Conservation (phyloP, 2,113 vertebrate genomes). For the Ifrita kowaldi region DNA sequence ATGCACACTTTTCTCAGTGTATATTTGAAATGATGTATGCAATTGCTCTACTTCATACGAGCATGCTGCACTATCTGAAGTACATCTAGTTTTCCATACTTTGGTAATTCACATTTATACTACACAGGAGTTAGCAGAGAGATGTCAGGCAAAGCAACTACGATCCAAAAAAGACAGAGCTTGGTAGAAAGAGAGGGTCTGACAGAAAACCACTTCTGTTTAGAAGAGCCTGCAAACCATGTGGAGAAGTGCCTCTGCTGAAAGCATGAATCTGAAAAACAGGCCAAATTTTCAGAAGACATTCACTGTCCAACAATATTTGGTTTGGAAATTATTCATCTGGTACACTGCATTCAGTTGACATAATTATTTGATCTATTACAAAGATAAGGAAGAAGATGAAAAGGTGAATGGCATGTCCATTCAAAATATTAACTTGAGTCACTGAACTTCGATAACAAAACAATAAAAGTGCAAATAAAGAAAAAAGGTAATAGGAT, state of each 20-base stretch:
- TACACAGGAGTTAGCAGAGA: not conserved
- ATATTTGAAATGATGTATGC: not conserved
- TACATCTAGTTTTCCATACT: not conserved
- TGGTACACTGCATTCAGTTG: not conserved
- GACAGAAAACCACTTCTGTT: not conserved
- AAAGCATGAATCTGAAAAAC: not conserved
- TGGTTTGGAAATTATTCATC: not conserved
- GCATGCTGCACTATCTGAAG: not conserved
- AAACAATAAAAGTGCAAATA: not conserved
- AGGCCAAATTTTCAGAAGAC: not conserved
- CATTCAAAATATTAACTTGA: not conserved
- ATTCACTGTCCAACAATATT: not conserved
- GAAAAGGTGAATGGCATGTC: not conserved
- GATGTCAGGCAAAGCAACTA: not conserved
- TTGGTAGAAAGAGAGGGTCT: not conserved
- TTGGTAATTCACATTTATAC: not conserved
- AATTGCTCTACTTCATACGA: not conserved
- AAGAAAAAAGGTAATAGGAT: not conserved
- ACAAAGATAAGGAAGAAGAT: not conserved
- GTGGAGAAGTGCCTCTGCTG: not conserved
- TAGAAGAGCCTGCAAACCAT: not conserved
- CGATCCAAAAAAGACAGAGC: not conserved
- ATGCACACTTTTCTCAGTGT: not conserved
- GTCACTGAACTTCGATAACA: not conserved
- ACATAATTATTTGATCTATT: not conserved